These are phyloP conservation scores for Mastigias papua DNA, from an alignment of 30 jellyfish, hydroid and myxozoan genomes.

Conservation along the genomic window DNA sequence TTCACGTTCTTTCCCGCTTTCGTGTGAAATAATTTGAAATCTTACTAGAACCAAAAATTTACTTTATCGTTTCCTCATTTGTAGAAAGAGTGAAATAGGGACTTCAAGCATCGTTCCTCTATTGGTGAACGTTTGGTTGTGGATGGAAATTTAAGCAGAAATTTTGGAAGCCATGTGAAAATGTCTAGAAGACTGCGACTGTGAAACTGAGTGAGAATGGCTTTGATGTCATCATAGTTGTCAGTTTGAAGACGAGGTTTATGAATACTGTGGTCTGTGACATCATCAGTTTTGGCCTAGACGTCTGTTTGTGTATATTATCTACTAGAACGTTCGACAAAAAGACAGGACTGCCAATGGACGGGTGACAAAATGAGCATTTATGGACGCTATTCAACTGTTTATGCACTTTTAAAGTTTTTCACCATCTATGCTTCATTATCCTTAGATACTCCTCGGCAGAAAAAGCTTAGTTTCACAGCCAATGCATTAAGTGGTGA, in stretches of 20 bases:
- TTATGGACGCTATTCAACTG: background rate
- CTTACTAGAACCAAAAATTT: too few species aligned
- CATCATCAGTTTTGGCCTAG: slow-evolving; percentile 3
- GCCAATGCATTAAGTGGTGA: background rate
- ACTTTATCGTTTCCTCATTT: too few species aligned
- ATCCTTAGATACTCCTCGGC: background rate
- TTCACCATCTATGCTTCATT: background rate
- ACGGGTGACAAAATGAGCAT: background rate
- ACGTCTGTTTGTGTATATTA: background rate
- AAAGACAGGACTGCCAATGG: background rate
- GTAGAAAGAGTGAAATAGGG: too few species aligned
- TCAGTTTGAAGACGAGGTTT: slow-evolving; percentile 1
- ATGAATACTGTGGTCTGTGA: background rate
- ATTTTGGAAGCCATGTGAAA: too few species aligned
- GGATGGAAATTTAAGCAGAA: too few species aligned
- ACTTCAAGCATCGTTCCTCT: too few species aligned
- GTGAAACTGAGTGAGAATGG: too few species aligned
- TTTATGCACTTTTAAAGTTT: background rate
- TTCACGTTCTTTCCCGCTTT: too few species aligned
- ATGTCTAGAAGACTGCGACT: too few species aligned
- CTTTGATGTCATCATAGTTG: too few species aligned
- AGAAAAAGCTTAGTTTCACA: background rate
- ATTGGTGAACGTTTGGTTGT: too few species aligned
- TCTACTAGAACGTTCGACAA: background rate
- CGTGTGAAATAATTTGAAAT: too few species aligned